Percentiles rank a stretch among this genome's conserved stretches.
phyloP scores from a whole-genome alignment of 2,113 vertebrate species.

The Hyperoodon ampullatus region DNA sequence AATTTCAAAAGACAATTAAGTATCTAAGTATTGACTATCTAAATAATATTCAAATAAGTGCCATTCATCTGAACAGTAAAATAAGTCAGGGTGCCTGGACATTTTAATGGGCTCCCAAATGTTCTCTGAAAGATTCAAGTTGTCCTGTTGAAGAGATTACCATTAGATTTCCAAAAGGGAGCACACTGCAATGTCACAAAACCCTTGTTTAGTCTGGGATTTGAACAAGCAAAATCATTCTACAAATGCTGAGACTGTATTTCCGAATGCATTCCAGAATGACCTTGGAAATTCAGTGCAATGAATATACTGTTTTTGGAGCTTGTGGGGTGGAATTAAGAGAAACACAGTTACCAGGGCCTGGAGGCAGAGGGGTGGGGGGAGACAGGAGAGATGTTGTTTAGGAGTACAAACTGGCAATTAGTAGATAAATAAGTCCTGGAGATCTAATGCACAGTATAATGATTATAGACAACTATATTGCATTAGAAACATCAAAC shows the following conservation, averaged over 20 bases:
- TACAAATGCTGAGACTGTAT: not conserved
- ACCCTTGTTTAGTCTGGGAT: not conserved
- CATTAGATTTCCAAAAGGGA: not conserved
- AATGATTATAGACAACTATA: not conserved
- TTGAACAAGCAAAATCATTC: not conserved
- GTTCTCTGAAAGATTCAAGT: not conserved
- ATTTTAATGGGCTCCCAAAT: not conserved
- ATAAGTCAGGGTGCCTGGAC: not conserved
- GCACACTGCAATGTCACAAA: not conserved
- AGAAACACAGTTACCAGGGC: not conserved
- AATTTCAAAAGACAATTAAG: not conserved
- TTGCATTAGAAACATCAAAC: not conserved
- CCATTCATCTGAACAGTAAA: not conserved
- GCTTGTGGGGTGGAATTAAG: not conserved
- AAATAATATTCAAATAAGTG: not conserved
- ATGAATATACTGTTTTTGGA: not conserved
- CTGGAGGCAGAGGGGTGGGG: not conserved
- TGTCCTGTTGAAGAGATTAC: not conserved
- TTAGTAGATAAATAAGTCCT: not conserved
- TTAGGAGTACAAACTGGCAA: not conserved
- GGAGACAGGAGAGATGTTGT: not conserved
- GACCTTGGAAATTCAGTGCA: not conserved
- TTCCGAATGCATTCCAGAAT: not conserved
- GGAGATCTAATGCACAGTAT: not conserved
- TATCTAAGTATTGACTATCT: not conserved